Conservation (phyloP, 1,140 invertebrate species). For the Zaprionus capensis region DNA sequence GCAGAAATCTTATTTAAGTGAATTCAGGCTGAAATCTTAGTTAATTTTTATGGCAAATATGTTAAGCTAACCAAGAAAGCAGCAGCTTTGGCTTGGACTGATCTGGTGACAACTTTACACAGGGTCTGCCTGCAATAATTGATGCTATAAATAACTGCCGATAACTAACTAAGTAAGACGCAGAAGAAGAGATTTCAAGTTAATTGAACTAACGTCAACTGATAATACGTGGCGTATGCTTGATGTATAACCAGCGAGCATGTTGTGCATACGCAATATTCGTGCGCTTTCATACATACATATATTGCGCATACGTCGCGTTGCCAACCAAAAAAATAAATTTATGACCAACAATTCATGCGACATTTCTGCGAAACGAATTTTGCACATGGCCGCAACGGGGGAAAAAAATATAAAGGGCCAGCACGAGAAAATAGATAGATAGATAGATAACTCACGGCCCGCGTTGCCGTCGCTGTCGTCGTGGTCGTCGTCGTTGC, state of each 20-base stretch:
- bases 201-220: constrained; percentile 2
- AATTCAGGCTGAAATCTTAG: constrained; percentile 64
- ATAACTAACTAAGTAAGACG: constrained; percentile 4
- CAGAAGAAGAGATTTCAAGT: constrained; percentile 1
- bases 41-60: constrained; percentile 65
- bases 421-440: constrained; percentile 9
- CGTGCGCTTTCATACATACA: constrained; percentile 4
- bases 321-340: constrained; percentile 40
- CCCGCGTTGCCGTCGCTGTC: constrained; percentile 35
- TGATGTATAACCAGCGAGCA: constrained; percentile 11
- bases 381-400: constrained; percentile 29
- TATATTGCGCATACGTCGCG: constrained; percentile 51
- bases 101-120: constrained; percentile 1
- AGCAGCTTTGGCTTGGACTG: constrained; percentile 20
- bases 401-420: background rate
- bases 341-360: constrained; percentile 54
- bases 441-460: constrained; percentile 49
- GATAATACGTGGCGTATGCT: constrained; percentile 24
- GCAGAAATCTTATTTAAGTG: constrained; percentile 61
- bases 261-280: constrained; percentile 51
- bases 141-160: constrained; percentile 45
- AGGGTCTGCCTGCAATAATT: constrained; percentile 35
- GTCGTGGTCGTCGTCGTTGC: too few relatives aligned
- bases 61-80: constrained; percentile 31
- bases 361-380: constrained; percentile 31